Conservation (phyloP, 2,797 vertebrate species). For the Nasua narica region DNA sequence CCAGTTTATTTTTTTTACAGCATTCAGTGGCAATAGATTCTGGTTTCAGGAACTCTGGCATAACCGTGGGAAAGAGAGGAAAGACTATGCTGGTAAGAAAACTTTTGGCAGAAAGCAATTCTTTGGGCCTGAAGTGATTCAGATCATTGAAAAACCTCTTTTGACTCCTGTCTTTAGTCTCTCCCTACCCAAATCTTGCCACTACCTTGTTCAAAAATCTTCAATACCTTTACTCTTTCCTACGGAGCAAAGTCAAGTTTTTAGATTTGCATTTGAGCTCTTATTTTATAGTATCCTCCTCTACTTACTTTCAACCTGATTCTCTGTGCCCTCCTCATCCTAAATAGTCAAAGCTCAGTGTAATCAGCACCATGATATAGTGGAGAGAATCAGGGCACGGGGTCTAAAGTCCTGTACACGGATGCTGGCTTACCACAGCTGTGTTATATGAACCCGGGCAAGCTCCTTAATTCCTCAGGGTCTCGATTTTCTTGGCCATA, state of each 20-base stretch:
- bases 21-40: slow-evolving; percentile 90
- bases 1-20: slow-evolving; percentile 79
- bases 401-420: background rate
- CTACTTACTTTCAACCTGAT: background rate
- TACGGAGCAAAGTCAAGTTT: background rate
- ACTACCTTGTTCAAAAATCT: background rate
- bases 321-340: background rate
- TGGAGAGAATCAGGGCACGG: background rate
- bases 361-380: background rate
- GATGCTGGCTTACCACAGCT: background rate
- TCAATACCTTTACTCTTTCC: background rate
- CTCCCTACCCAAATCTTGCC: background rate
- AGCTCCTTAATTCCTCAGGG: background rate
- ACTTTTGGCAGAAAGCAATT: background rate
- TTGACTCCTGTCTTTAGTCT: background rate
- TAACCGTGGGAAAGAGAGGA: slow-evolving; percentile 91
- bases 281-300: background rate
- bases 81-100: slow-evolving; percentile 91
- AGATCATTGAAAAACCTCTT: background rate
- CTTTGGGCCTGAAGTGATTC: background rate
- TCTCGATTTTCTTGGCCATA: background rate
- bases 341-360: background rate
- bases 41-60: slow-evolving; percentile 96
- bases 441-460: background rate
- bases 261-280: background rate